Conservation (phyloP, 2,113 vertebrate genomes). For the Trogon surrucura region DNA sequence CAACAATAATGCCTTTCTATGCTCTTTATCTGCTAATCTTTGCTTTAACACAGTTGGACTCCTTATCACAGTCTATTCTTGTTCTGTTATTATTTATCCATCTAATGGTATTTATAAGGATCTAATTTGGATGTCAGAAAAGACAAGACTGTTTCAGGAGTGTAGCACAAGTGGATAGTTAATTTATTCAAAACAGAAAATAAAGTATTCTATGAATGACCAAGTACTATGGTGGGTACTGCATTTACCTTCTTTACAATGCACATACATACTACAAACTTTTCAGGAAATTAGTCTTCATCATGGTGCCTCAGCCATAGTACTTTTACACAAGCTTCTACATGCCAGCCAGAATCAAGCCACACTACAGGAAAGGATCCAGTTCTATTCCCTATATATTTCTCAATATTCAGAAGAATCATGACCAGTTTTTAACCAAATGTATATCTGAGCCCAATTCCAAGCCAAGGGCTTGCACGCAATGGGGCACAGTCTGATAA, state of each 20-base stretch:
- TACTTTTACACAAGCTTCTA: neutral
- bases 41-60: neutral
- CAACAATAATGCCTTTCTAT: neutral
- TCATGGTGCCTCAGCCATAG: accelerated
- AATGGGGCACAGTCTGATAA: neutral
- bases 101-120: neutral
- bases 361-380: neutral
- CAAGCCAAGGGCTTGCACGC: neutral
- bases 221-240: neutral
- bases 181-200: neutral
- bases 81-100: neutral
- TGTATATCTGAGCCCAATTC: neutral
- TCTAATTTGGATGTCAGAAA: neutral
- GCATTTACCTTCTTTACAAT: neutral
- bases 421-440: neutral
- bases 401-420: neutral
- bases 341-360: neutral
- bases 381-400: neutral
- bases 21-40: neutral
- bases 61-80: neutral
- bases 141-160: neutral
- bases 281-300: neutral
- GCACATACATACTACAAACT: neutral
- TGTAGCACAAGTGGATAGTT: neutral
- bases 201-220: neutral